Conservation (phyloP, 2,888 invertebrate genomes). For the Cephalotes varians region DNA sequence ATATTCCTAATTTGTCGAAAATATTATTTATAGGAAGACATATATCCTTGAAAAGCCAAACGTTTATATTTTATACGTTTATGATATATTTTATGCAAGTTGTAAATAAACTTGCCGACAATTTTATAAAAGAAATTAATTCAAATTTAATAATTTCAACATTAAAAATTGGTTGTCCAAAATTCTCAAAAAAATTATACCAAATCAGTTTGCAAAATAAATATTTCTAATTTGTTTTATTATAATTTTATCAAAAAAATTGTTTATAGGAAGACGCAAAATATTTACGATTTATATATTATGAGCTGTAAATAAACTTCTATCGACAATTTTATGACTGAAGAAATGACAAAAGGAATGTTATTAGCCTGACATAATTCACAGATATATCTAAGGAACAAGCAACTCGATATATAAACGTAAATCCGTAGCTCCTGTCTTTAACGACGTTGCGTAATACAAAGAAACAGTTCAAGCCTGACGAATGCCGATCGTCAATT, state of each 20-base stretch:
- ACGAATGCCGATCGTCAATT: constrained; percentile 5
- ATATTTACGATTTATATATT: not conserved
- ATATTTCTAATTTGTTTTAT: not conserved
- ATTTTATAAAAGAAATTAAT: not conserved
- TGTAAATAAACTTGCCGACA: too few relatives aligned
- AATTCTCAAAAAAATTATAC: not conserved
- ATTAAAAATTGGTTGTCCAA: not conserved
- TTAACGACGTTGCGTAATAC: not conserved
- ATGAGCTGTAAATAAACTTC: not conserved
- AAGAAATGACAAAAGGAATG: not conserved
- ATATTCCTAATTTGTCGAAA: not conserved
- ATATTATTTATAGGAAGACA: not conserved
- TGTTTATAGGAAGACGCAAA: not conserved
- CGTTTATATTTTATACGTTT: too few relatives aligned
- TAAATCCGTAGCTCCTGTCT: not conserved
- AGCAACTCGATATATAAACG: not conserved
- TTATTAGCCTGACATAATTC: not conserved
- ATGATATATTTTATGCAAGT: too few relatives aligned
- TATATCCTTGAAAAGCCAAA: too few relatives aligned
- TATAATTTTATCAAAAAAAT: not conserved
- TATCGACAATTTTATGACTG: not conserved
- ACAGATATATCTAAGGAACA: not conserved
- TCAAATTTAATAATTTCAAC: not conserved
- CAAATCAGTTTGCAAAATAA: not conserved
- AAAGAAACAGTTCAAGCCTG: not conserved